Evolutionary conservation across 2,113 vertebrate genomes (phyloP).

Genomic region (Otis tarda): DNA sequence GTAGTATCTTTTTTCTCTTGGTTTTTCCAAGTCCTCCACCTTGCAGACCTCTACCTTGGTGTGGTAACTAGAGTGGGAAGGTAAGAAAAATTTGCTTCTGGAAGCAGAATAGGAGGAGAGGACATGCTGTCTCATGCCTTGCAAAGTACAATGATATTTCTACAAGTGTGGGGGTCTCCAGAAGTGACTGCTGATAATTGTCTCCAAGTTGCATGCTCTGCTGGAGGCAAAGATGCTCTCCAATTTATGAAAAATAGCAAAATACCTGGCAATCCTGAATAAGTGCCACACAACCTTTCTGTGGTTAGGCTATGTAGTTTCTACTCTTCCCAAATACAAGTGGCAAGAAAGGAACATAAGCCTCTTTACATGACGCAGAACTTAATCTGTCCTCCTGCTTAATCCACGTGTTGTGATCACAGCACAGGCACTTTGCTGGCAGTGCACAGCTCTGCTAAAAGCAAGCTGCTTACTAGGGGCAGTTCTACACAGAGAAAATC

Average conservation of each 20-base stretch:
- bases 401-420: not conserved
- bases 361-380: not conserved
- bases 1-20: not conserved
- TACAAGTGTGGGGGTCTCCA: not conserved
- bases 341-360: not conserved
- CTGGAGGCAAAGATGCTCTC: not conserved
- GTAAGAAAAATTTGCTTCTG: not conserved
- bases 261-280: not conserved
- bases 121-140: accelerated
- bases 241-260: not conserved
- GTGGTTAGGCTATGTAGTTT: not conserved
- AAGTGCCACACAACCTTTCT: not conserved
- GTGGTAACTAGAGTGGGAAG: not conserved
- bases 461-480: not conserved
- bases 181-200: not conserved
- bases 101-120: not conserved
- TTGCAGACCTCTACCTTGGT: not conserved
- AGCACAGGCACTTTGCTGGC: not conserved
- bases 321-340: not conserved
- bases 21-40: not conserved
- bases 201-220: not conserved
- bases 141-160: not conserved
- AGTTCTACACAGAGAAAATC: not conserved
- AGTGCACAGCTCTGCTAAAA: not conserved
- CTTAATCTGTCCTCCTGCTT: not conserved